Evolutionary conservation across 2,797 vertebrate genomes (phyloP), one percentile per base, ranked within the genome.

Genomic region (Capromys pilorides): DNA sequence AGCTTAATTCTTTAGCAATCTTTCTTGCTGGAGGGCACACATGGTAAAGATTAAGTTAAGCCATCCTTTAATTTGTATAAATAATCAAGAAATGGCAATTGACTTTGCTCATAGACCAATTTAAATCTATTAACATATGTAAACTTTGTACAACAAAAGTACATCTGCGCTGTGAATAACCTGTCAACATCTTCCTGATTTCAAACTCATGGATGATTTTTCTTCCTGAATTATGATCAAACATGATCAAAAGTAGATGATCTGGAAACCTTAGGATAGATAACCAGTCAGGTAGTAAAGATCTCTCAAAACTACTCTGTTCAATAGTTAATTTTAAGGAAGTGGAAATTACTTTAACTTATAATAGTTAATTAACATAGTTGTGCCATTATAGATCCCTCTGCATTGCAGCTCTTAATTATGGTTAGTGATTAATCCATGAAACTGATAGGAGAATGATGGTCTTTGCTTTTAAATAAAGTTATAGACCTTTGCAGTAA

Each of bases 21-120:
- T 91, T 39, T 94, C 49, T 90, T 97, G 94, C 94, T 82, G 90
- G 1, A 33, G 93, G 94, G 90, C 80, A 97, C 94, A 97, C 95
- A 92, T 95, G 95, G 97, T 95, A 97, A 88, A 95, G 95, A 97
- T 97, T 97, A 97, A 95, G 95, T 97, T 96, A 97, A 97, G 71
- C 73, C 84, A 93, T 94, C 86, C 96, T 96, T 98, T 97, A 93
- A 97, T 97, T 98, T 97, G 97, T 94, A 94, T 97, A 97, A 97
- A 96, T 95, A 98, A 98, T 98, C 92, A 97, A 93, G 94, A 95
- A 81, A 95, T 88, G 39, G 61, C 94, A 96, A 95, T 89, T 83
- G 61, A 71, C 88, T 97, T 95, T 97, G 96, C 97, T 97, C 93
- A 83, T 87, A 96, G 95, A 95, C 96, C 79, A 91, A 82, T 94